Conservation (phyloP, 2,113 vertebrate species). For the Mesocricetus auratus region DNA sequence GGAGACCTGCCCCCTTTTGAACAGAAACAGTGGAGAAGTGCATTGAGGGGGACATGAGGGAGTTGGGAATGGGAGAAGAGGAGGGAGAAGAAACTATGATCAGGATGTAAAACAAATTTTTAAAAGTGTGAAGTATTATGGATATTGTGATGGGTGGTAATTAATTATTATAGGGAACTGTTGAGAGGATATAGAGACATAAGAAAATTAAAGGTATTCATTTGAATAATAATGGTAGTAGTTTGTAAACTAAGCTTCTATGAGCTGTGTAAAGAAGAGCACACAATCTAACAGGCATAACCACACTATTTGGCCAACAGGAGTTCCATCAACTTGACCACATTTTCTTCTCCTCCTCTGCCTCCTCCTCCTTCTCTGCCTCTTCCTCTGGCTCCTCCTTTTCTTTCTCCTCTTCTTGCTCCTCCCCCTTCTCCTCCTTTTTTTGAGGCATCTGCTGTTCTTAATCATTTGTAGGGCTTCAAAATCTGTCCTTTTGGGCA, state of each 20-base stretch:
- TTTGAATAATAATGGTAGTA: conserved; percentile 2
- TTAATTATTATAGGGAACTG: neutral
- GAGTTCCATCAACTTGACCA: neutral
- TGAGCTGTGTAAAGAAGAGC: neutral
- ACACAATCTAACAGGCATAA: neutral
- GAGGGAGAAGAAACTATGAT: no score
- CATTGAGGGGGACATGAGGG: no score
- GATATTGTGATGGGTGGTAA: neutral
- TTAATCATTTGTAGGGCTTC: neutral
- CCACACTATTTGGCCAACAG: neutral
- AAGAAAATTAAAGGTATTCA: conserved; percentile 12
- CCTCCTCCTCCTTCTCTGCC: neutral
- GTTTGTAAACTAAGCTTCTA: neutral
- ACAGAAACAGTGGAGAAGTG: no score
- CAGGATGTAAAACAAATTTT: no score
- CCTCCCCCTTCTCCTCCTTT: no score
- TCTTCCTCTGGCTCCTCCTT: neutral
- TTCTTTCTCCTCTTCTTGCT: neutral
- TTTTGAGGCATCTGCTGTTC: no score
- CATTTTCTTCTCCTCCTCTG: neutral
- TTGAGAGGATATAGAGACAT: neutral
- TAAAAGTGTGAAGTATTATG: neutral
- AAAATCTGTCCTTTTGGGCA: conserved; percentile 3
- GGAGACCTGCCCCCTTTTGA: no score
- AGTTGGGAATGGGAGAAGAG: no score